phyloP scores from a whole-genome alignment of 2,113 vertebrate species.

The Aythya baeri region DNA sequence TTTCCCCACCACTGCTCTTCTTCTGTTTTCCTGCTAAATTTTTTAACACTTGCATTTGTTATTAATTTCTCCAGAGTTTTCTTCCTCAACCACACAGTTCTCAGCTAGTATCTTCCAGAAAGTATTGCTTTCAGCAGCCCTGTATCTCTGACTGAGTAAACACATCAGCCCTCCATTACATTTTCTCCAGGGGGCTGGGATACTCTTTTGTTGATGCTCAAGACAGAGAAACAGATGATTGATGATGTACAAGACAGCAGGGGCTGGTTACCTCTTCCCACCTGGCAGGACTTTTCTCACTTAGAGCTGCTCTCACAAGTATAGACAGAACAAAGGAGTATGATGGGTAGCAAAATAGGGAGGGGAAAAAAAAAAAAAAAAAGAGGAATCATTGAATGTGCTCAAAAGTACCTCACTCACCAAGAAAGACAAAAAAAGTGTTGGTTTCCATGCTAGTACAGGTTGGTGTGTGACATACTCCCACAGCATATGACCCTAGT shows the following conservation, averaged over 20 bases:
- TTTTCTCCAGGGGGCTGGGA: neutral
- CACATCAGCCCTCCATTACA: neutral
- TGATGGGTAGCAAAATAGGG: accelerated
- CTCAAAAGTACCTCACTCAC: neutral
- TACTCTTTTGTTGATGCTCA: neutral
- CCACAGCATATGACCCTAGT: neutral
- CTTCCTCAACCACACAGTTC: neutral
- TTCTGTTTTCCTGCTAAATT: neutral
- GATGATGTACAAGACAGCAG: neutral
- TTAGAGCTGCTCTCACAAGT: neutral
- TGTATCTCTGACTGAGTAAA: neutral
- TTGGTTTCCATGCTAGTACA: neutral
- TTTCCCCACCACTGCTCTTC: neutral
- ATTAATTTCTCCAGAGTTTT: neutral
- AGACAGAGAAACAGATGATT: neutral
- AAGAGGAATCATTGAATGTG: neutral
- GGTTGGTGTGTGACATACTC: neutral
- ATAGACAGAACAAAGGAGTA: neutral
- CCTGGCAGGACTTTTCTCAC: neutral
- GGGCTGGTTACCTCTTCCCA: neutral
- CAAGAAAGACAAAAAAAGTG: neutral
- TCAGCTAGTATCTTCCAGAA: neutral
- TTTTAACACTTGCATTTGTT: neutral
- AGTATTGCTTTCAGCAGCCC: neutral
- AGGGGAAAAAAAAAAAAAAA: neutral